Percentiles rank a stretch among this genome's conserved stretches.
phyloP scores from a whole-genome alignment of 1,140 invertebrate genomes.

The Tetramorium alpestre region DNA sequence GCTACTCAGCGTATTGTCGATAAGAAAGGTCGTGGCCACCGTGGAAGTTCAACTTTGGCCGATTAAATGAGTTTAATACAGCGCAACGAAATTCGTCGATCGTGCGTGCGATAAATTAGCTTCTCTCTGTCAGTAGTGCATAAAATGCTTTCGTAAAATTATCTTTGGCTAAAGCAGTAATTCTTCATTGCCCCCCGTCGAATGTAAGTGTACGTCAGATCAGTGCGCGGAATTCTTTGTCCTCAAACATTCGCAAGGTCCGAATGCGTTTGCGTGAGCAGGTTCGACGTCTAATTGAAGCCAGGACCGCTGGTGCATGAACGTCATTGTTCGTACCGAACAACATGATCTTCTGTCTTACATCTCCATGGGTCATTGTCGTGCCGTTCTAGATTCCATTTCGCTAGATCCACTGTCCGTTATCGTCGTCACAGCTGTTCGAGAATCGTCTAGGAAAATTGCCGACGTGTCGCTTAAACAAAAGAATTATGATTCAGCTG shows the following conservation, averaged over 20 bases:
- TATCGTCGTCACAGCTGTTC: conserved; percentile 6
- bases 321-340: conserved; percentile 61
- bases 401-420: conserved; percentile 20
- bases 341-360: conserved; percentile 43
- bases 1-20: conserved; percentile 41
- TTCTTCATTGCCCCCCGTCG: not conserved
- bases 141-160: conserved; percentile 17
- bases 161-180: not conserved
- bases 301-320: conserved; percentile 21
- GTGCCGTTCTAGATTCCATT: conserved; percentile 53
- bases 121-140: not conserved
- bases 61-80: conserved; percentile 42
- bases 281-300: conserved; percentile 36
- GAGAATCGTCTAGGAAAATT: conserved; percentile 25
- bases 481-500: not conserved
- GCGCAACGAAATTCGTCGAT: conserved; percentile 36
- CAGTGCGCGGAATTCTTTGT: conserved; percentile 12
- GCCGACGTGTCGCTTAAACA: not conserved
- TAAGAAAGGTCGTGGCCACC: conserved; percentile 71
- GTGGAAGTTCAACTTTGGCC: conserved; percentile 66
- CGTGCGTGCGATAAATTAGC: not conserved
- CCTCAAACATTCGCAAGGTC: not conserved
- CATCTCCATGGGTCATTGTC: conserved; percentile 56
- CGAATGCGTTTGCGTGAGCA: conserved; percentile 13
- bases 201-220: not conserved